Evolutionary conservation across 1,140 invertebrate genomes (phyloP).

Genomic region (Drosophila tristis): DNA sequence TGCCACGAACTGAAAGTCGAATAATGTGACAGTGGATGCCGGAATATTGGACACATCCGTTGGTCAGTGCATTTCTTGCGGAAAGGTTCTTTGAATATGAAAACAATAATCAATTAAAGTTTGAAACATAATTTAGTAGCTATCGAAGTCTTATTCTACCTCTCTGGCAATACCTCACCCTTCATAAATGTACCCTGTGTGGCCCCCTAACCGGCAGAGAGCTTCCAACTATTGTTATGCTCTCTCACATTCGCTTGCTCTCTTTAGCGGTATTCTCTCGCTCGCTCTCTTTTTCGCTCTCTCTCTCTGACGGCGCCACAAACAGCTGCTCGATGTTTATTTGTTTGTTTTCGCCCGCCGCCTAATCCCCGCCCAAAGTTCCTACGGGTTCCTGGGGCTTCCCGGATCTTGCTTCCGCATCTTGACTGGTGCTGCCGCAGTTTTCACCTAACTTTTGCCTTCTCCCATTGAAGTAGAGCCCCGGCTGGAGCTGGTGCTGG

Average conservation of each 20-base stretch:
- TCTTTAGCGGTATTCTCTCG: slow-evolving; percentile 2
- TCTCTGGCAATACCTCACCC: too few species aligned
- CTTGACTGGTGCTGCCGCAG: slow-evolving; percentile 44
- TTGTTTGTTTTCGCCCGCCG: slow-evolving; percentile 70
- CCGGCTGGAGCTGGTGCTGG: slow-evolving; percentile 46
- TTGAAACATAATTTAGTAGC: not conserved
- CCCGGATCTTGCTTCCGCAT: slow-evolving; percentile 37
- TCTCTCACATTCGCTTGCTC: not conserved
- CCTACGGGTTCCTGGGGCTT: slow-evolving; percentile 6
- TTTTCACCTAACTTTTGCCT: slow-evolving; percentile 42
- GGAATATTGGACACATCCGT: slow-evolving; percentile 2
- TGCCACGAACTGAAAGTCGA: slow-evolving; percentile 31
- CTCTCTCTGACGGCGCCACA: slow-evolving; percentile 51
- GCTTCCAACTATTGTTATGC: slow-evolving; percentile 4
- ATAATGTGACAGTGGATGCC: slow-evolving; percentile 4
- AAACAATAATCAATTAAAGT: not conserved
- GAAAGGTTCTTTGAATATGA: too few species aligned
- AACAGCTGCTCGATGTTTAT: slow-evolving; percentile 79
- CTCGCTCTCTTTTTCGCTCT: slow-evolving; percentile 2
- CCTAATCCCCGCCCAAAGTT: slow-evolving; percentile 33
- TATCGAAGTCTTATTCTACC: not conserved
- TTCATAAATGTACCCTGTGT: too few species aligned
- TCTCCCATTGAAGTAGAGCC: slow-evolving; percentile 27
- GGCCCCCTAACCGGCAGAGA: slow-evolving; percentile 52
- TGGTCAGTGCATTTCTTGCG: not conserved